phyloP scores from a whole-genome alignment of 1,140 invertebrate species.

The Ips typographus region DNA sequence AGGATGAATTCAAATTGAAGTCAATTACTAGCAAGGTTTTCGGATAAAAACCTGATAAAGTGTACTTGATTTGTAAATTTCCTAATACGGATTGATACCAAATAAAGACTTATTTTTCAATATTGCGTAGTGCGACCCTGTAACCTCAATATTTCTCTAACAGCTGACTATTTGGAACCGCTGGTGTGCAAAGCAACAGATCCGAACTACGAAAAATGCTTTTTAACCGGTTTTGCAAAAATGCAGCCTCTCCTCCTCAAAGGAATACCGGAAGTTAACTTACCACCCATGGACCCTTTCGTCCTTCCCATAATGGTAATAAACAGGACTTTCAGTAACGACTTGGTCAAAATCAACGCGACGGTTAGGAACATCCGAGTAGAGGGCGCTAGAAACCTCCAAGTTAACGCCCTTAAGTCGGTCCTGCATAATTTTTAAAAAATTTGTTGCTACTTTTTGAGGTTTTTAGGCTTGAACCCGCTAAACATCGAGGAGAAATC shows the following conservation, averaged over 20 bases:
- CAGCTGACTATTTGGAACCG: conserved; percentile 59
- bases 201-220: conserved; percentile 61
- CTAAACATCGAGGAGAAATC: conserved; percentile 61
- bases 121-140: neutral
- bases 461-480: conserved; percentile 59
- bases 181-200: conserved; percentile 60
- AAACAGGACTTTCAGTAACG: conserved; percentile 60
- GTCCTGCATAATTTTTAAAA: conserved; percentile 36
- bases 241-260: conserved; percentile 60
- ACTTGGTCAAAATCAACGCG: conserved; percentile 65
- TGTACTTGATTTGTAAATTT: no score
- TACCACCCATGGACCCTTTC: conserved; percentile 67
- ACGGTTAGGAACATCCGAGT: conserved; percentile 66
- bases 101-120: neutral
- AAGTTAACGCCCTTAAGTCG: conserved; percentile 66
- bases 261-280: conserved; percentile 64
- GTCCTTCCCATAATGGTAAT: conserved; percentile 62
- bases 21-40: no score
- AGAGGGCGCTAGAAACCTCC: conserved; percentile 61
- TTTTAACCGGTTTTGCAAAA: conserved; percentile 59
- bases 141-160: no score
- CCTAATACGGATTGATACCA: neutral
- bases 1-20: no score
- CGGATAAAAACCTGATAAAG: no score
- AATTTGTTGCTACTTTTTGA: neutral